Conservation (phyloP, 2,797 vertebrate species). For the Taeniopygia guttata region DNA sequence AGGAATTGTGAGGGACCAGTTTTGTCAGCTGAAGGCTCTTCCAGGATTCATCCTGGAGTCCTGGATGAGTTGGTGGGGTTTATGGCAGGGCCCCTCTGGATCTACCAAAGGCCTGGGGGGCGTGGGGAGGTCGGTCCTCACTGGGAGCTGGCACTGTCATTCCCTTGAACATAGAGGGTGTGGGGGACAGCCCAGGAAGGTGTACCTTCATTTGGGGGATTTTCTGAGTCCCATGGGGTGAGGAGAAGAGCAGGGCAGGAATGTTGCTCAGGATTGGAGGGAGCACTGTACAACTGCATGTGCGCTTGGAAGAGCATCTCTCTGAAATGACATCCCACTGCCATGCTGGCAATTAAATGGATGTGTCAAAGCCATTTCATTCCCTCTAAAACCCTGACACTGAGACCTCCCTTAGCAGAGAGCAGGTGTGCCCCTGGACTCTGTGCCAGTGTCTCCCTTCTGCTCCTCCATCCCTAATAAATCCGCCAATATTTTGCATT, state of each 20-base stretch:
- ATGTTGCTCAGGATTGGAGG: neutral
- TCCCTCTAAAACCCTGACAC: too few relatives aligned
- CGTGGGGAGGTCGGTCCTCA: accelerated
- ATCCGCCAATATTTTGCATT: neutral
- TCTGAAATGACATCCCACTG: neutral
- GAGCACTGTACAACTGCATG: neutral
- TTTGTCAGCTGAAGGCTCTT: neutral
- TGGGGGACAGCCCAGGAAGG: neutral
- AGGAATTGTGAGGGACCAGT: neutral
- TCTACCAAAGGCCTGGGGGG: neutral
- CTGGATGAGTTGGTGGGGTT: neutral
- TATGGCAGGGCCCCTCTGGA: neutral
- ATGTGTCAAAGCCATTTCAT: neutral
- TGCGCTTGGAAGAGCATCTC: neutral
- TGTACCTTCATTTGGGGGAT: neutral
- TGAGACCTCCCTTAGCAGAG: neutral
- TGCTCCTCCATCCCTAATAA: neutral
- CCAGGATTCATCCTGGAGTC: neutral
- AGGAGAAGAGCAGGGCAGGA: neutral
- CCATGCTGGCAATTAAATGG: neutral
- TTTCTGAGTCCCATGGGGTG: accelerated
- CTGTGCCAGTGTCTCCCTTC: neutral
- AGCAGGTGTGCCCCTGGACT: neutral
- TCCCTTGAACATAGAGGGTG: neutral
- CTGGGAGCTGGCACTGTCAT: neutral